Evolutionary conservation across 2,113 vertebrate species (phyloP).

Genomic region (Fukomys damarensis): DNA sequence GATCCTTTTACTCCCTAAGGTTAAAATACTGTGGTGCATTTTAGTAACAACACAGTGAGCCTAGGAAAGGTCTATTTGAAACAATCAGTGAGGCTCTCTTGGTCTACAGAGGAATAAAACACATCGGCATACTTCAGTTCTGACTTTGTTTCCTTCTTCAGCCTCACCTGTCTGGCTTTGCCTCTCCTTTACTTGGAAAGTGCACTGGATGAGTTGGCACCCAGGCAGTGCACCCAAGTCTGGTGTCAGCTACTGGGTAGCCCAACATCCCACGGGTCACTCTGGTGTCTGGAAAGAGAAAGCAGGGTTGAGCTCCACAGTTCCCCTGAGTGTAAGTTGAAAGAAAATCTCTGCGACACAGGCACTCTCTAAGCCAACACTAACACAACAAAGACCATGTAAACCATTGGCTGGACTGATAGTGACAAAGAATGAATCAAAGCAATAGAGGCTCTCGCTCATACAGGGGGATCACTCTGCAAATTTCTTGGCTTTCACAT

Average conservation of each 20-base stretch:
- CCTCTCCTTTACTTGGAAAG: not conserved
- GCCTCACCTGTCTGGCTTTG: not conserved
- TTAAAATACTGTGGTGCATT: not conserved
- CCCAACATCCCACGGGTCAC: slow-evolving; percentile 43
- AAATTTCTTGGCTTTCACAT: slow-evolving; percentile 80
- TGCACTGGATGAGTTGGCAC: rapidly evolving
- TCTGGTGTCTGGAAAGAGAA: slow-evolving; percentile 81
- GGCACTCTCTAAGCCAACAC: slow-evolving; percentile 82
- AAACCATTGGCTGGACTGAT: slow-evolving; percentile 82
- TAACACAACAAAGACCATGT: slow-evolving; percentile 83
- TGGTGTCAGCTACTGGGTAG: not conserved
- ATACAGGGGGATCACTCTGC: slow-evolving; percentile 83
- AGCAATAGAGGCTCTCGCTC: slow-evolving; percentile 76
- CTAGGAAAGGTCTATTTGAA: not conserved
- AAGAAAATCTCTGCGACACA: slow-evolving; percentile 79
- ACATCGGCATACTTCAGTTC: not conserved
- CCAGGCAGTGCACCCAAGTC: not conserved
- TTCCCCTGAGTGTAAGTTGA: slow-evolving; percentile 64
- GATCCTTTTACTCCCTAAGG: not conserved
- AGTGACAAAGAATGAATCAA: slow-evolving; percentile 77
- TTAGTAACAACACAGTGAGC: not conserved
- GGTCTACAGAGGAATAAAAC: not conserved
- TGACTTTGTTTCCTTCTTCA: not conserved
- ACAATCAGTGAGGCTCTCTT: not conserved
- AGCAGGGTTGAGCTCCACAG: slow-evolving; percentile 64